These are phyloP conservation scores for Amphimallon solstitiale DNA, from an alignment of 2,888 invertebrate genomes.

Conservation along the genomic window DNA sequence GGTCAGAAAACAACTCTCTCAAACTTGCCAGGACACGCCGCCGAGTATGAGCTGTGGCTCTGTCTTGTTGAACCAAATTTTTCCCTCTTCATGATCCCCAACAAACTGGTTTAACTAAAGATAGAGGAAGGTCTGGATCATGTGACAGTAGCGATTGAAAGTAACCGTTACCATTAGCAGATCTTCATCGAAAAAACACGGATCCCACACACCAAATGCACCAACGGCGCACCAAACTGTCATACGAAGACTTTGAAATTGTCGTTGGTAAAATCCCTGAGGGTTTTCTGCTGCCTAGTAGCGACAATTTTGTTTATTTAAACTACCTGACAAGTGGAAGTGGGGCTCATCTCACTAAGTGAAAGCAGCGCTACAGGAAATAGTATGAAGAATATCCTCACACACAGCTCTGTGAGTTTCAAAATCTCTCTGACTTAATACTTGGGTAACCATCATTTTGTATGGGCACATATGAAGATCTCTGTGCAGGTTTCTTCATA, in stretches of 20 bases:
- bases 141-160: too few relatives aligned
- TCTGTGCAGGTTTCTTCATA: too few relatives aligned
- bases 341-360: slow-evolving; percentile 41
- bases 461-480: too few relatives aligned
- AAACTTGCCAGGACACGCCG: slow-evolving; percentile 7
- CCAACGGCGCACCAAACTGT: slow-evolving; percentile 1
- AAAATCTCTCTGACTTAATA: too few relatives aligned
- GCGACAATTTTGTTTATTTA: slow-evolving; percentile 47
- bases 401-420: too few relatives aligned
- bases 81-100: too few relatives aligned
- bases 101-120: too few relatives aligned
- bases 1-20: slow-evolving; percentile 14
- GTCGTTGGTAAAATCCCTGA: slow-evolving; percentile 41
- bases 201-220: too few relatives aligned
- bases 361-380: neutral
- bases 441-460: too few relatives aligned
- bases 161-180: too few relatives aligned
- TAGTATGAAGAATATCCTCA: neutral
- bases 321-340: slow-evolving; percentile 42
- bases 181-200: too few relatives aligned
- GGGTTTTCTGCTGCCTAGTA: slow-evolving; percentile 43
- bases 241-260: slow-evolving; percentile 41
- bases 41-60: neutral
- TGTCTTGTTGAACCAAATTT: neutral
- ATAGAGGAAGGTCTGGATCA: neutral